phyloP scores from a whole-genome alignment of 2,888 invertebrate genomes.

The Ormyrus pomaceus region DNA sequence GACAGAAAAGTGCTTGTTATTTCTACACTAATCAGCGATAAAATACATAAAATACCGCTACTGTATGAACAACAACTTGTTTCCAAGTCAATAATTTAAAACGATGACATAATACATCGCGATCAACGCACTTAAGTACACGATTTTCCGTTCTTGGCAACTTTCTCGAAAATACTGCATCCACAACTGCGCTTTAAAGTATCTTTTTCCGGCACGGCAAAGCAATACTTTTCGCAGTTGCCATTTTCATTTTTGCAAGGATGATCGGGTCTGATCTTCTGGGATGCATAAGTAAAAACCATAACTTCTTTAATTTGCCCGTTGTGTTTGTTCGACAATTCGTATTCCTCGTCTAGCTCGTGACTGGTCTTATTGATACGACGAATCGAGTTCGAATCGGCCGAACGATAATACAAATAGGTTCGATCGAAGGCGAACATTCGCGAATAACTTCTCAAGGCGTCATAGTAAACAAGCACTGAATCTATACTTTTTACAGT shows the following conservation, averaged over 20 bases:
- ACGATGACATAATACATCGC: too few species aligned
- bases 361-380: background rate
- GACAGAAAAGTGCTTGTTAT: too few species aligned
- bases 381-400: constrained; percentile 8
- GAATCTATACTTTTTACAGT: constrained; percentile 14
- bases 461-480: background rate
- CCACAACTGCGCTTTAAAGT: background rate
- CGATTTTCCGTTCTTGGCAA: too few species aligned
- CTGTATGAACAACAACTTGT: too few species aligned
- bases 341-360: constrained; percentile 14
- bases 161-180: too few species aligned
- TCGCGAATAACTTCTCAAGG: background rate
- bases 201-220: background rate
- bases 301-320: constrained; percentile 15
- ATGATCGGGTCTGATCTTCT: constrained; percentile 13
- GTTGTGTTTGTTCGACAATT: background rate
- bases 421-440: constrained; percentile 8
- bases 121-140: too few species aligned
- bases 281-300: constrained; percentile 1
- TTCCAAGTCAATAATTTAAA: too few species aligned
- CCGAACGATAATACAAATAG: constrained; percentile 24
- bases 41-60: too few species aligned
- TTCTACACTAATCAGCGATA: too few species aligned
- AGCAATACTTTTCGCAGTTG: constrained; percentile 24
- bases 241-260: constrained; percentile 8